Evolutionary conservation across 2,797 vertebrate genomes (phyloP), one percentile per base, ranked within the genome.

Genomic region (Corythornis leucogaster): DNA sequence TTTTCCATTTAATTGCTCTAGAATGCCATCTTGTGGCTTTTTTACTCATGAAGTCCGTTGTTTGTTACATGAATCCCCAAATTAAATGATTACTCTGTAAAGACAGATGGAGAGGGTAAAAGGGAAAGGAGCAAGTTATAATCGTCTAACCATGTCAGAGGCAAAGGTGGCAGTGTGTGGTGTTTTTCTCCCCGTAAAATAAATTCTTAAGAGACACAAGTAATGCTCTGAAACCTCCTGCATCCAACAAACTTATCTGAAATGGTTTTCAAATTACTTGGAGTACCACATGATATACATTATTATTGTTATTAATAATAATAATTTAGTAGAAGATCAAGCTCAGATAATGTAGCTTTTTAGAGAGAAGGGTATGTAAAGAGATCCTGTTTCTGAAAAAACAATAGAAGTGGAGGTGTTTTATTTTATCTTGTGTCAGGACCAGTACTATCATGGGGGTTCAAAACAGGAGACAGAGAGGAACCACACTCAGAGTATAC

Each of bases 21-120:
- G 85, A 92, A 77, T 96, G 96, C 96, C 97, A 97, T 97, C 97
- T 95, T 94, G 97, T 97, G 97, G 96, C 45, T 21, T 45, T 86
- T 92, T 61, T 40, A 14, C 55, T 93, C 74, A 66, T 9, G 53
- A 74, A 88, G 33, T 55, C 3, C 0, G 1, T 15, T 76, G 1
- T 14, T 76, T 57, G 53, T 64, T 68, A 6, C 9, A 3, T 59
- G 92, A 62, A 16, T 40, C 43, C 40, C 30, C 55, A 42, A 55
- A 71, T 28, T 19, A 67, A 45, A 31, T 3, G 46, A 59, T 50
- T 48, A 28, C 15, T 5, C 28, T 22, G 24, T 15, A n/a, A 85
- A 81, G 9, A 31, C 0, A 0, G 50, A 50, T 22, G 31, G 21
- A 51, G 10, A 22, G 8, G 16, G 15, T 19, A 67, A 63, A 50